Evolutionary conservation across 2,797 vertebrate genomes (phyloP), one percentile per base, ranked within the genome.

Genomic region (Geotrypetes seraphini): DNA sequence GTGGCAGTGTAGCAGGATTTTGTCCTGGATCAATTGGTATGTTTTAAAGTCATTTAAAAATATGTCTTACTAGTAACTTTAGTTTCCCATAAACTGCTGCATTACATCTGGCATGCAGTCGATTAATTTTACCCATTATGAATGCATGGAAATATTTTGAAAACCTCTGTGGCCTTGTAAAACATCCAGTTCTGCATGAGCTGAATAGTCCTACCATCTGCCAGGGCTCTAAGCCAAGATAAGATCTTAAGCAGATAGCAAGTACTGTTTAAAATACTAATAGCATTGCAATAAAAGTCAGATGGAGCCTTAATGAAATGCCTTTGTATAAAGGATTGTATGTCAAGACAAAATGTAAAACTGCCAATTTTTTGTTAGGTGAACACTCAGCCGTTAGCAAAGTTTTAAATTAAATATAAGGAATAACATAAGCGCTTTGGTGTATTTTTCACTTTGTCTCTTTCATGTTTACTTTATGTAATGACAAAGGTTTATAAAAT

Each of bases 71-170:
- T 39, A 49, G 24, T 53, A 45, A 28, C 60, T 38, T 47, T 68
- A 57, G 39, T 36, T 56, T 55, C 44, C 31, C 25, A 34, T 69
- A 53, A 71, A 70, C 57, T 50, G 12, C 23, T 30, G 34, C 36
- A 63, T 69, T 55, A 20, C 19, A 4, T 68, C 60, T 66, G 56
- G 36, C 46, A 37, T 34, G 14, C 10, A 4, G 49, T 60, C 41
- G 57, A 36, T 50, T 70, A 51, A 59, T 60, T 46, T 47, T 34
- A 43, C 18, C 31, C 6, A 19, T 42, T 70, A 43, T 10, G 33
- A 50, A 69, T 63, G 51, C 59, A 22, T 48, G 60, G 45, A 43
- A 60, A 54, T 49, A 47, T 61, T 72, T 63, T 60, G 39, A 73
- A 67, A 65, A 57, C 28, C 39, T 31, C 42, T 2, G 12, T 60